Conservation (phyloP, 2,113 vertebrate genomes). For the Sitta europaea region DNA sequence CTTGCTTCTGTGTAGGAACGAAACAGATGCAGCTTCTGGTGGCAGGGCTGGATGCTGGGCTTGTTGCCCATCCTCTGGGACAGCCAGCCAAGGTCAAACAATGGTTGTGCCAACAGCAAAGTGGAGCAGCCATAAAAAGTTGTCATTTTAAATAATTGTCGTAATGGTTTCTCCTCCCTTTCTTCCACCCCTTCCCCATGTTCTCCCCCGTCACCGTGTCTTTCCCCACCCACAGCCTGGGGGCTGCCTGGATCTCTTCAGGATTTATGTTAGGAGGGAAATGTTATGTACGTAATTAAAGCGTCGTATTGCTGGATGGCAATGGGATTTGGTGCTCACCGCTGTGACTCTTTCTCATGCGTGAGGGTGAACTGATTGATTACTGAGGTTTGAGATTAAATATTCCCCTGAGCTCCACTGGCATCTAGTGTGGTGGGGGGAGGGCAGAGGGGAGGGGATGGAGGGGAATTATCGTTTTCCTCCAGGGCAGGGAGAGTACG, state of each 20-base stretch:
- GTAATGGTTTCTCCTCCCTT: background rate
- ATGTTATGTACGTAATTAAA: constrained; percentile 1
- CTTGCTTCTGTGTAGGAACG: background rate
- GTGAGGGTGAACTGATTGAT: constrained; percentile 52
- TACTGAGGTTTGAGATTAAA: constrained; percentile 59
- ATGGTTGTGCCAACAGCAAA: fast-evolving
- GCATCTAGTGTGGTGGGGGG: background rate
- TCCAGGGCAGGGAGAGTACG: background rate
- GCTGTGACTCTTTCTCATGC: constrained; percentile 27
- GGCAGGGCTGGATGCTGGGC: background rate
- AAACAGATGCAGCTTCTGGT: background rate
- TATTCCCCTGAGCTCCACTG: background rate
- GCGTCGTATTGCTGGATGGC: background rate
- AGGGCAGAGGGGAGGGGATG: background rate
- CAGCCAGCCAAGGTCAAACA: background rate
- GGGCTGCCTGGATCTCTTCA: background rate
- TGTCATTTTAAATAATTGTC: background rate
- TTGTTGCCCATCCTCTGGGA: background rate
- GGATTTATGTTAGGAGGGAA: constrained; percentile 1
- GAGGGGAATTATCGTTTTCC: background rate
- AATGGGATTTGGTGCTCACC: constrained; percentile 42
- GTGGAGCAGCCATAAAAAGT: background rate
- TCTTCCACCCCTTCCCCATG: background rate
- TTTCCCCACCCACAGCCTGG: background rate
- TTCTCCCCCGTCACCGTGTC: fast-evolving